Conservation (phyloP, 2,888 invertebrate genomes). For the Folsomia manolachei region DNA sequence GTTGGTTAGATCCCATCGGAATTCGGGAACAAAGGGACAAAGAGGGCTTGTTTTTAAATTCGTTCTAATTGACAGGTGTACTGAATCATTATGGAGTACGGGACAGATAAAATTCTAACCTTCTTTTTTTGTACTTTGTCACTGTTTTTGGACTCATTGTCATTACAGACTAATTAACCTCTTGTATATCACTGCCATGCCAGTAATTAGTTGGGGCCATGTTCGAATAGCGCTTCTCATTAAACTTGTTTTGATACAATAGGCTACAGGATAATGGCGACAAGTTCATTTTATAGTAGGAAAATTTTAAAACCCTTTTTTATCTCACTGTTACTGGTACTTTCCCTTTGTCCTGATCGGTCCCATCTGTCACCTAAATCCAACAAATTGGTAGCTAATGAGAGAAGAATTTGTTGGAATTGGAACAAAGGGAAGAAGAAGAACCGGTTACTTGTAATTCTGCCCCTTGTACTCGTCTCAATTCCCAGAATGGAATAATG, state of each 20-base stretch:
- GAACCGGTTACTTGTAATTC: not conserved
- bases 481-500: slow-evolving; percentile 9
- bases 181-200: no score
- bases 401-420: not conserved
- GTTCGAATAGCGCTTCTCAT: not conserved
- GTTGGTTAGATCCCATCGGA: not conserved
- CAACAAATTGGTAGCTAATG: not conserved
- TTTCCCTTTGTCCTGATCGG: not conserved
- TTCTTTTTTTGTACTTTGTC: not conserved
- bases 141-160: not conserved
- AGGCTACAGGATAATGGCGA: no score
- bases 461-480: not conserved
- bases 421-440: not conserved
- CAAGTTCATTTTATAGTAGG: no score
- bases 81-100: not conserved
- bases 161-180: not conserved
- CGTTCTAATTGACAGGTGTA: not conserved
- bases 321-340: not conserved
- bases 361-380: not conserved
- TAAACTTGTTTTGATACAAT: not conserved
- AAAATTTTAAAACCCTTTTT: no score
- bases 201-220: no score
- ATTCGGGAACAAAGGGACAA: not conserved
- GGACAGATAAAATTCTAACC: no score
- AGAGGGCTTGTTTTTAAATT: not conserved